Percentiles rank a stretch among this genome's conserved stretches.
Conservation (phyloP, 2,888 invertebrate species). For the Lissonota sp. region DNA sequence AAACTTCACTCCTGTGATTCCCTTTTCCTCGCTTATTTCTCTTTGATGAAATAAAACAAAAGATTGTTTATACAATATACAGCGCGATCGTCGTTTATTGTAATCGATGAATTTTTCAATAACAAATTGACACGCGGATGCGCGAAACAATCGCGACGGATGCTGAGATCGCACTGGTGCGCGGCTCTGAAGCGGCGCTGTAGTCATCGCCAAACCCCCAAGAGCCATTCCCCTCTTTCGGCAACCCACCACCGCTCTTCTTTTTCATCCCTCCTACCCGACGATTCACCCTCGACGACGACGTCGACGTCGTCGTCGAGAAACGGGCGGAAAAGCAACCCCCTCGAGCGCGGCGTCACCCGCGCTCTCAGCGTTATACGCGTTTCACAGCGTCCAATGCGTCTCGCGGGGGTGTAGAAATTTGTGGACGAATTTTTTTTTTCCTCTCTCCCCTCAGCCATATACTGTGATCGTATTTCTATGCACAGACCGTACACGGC, state of each 20-base stretch:
- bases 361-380: slow-evolving; percentile 26
- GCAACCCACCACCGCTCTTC: slow-evolving; percentile 67
- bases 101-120: too few species aligned
- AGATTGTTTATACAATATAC: too few species aligned
- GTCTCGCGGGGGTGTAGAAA: slow-evolving; percentile 60
- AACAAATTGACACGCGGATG: slow-evolving; percentile 70
- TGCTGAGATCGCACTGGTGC: slow-evolving; percentile 82
- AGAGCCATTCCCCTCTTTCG: slow-evolving; percentile 59
- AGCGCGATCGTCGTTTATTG: too few species aligned
- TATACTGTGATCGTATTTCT: neutral
- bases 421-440: slow-evolving; percentile 53
- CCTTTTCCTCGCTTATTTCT: slow-evolving; percentile 21
- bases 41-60: neutral
- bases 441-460: slow-evolving; percentile 24
- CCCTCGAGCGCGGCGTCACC: slow-evolving; percentile 40
- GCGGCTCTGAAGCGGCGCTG: slow-evolving; percentile 80
- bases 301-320: slow-evolving; percentile 60
- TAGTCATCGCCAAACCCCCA: slow-evolving; percentile 76
- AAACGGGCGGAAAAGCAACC: slow-evolving; percentile 48
- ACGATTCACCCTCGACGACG: slow-evolving; percentile 57
- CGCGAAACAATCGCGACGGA: slow-evolving; percentile 80
- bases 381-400: slow-evolving; percentile 45
- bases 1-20: neutral
- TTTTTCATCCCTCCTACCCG: slow-evolving; percentile 43
- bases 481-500: too few species aligned